Base-by-base conservation (phyloP, 2,888 invertebrate genomes). In the Pachycephus smyrnensis region DNA sequence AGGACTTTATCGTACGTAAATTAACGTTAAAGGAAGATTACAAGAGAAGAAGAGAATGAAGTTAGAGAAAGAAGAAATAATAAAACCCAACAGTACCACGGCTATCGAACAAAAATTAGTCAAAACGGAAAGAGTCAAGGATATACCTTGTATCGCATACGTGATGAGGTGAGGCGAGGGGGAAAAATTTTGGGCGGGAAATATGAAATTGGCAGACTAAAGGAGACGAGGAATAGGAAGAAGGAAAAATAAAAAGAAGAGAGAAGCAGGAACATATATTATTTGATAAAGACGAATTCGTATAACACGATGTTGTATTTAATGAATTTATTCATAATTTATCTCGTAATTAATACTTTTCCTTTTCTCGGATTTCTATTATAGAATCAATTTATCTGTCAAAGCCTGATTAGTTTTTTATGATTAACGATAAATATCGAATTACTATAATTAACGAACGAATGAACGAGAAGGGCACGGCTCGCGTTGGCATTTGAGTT, bases 381-480 rank as follows among this genome's bases (percentile, higher is more conserved):
- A 55, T 55, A 23, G 55, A 55, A 55, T 9, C 1, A 55, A 55
- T 55, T 55, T 23, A 55, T 55, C 23, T 81, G 78, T n/a, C 83
- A 82, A 86, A 85, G 88, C 87, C 86, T 87, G 88, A 87, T 87
- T 87, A 86, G 84, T 88, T 87, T 85, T 85, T 86, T 85, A 84
- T 84, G 79, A 83, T 86, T 81, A 85, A 82, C 80, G 77, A 81
- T 83, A 84, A 55, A 83, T 81, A 82, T 86, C 80, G 87, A 85
- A 86, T 85, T 85, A 55, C 15, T 55, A 84, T 84, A 86, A 77
- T 87, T 86, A 84, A 86, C 82, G 84, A 85, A 84, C 15, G 40
- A 40, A 40, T 15, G 55, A 55, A 23, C 81, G 82, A 85, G n/a
- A 85, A 82, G 82, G 82, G 84, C 84, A 87, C 86, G 84, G 85